Conservation (phyloP, 2,113 vertebrate genomes). For the Cariama cristata region DNA sequence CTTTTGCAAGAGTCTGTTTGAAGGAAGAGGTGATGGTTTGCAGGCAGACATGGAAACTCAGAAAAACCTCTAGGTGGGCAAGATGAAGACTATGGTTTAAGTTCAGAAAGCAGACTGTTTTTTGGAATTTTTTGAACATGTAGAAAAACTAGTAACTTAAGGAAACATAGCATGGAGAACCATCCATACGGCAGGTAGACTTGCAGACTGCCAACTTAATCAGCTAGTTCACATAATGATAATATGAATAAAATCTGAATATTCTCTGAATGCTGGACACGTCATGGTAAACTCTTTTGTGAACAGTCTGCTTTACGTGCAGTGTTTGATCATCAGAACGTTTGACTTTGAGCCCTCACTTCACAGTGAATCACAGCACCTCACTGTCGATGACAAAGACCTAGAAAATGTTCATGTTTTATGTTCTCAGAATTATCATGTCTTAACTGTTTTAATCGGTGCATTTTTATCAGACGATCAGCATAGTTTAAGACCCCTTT, state of each 20-base stretch:
- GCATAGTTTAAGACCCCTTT: background rate
- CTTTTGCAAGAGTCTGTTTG: background rate
- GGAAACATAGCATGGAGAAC: background rate
- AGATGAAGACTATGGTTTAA: background rate
- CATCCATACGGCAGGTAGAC: background rate
- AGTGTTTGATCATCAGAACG: background rate
- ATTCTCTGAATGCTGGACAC: background rate
- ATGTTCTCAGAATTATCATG: rapidly evolving
- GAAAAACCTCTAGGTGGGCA: background rate
- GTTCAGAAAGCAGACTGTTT: background rate
- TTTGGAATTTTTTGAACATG: background rate
- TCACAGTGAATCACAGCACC: background rate
- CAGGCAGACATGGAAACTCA: background rate
- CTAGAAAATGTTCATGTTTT: background rate
- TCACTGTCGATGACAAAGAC: background rate
- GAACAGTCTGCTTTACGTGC: rapidly evolving
- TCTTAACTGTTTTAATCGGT: background rate
- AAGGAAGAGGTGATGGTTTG: background rate
- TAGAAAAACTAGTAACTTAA: background rate
- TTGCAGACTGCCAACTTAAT: background rate
- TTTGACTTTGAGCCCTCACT: background rate
- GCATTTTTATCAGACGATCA: background rate
- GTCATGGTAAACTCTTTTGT: background rate
- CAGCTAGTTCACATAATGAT: background rate
- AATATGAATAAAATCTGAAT: background rate